Conservation (phyloP, 2,113 vertebrate genomes). For the Cebidichthys violaceus region DNA sequence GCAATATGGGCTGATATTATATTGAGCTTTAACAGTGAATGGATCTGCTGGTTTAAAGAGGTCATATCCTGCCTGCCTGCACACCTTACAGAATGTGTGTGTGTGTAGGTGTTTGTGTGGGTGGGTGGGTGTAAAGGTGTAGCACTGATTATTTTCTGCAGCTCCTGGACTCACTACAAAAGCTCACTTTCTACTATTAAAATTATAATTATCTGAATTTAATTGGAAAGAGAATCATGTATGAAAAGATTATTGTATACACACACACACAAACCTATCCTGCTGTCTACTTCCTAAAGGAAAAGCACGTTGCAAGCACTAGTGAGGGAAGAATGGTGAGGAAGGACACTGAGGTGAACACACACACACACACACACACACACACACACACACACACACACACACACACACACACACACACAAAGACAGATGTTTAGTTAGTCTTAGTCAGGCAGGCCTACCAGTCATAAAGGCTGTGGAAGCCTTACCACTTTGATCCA, state of each 20-base stretch:
- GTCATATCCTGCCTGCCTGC: slow-evolving; percentile 40
- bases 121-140: not conserved
- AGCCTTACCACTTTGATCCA: slow-evolving; percentile 97
- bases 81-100: not conserved
- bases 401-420: slow-evolving; percentile 28
- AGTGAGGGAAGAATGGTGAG: not conserved
- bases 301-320: slow-evolving; percentile 23
- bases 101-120: no score
- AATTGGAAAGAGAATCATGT: not conserved
- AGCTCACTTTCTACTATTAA: not conserved
- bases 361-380: slow-evolving; percentile 23
- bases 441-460: slow-evolving; percentile 77
- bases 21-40: slow-evolving; percentile 31
- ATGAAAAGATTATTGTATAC: not conserved
- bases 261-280: slow-evolving; percentile 19
- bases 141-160: not conserved
- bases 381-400: slow-evolving; percentile 15
- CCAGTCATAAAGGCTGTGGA: slow-evolving; percentile 78
- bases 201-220: not conserved
- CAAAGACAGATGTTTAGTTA: slow-evolving; percentile 56
- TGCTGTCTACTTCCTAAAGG: slow-evolving; percentile 37
- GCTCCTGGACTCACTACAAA: not conserved
- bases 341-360: slow-evolving; percentile 6
- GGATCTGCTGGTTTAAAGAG: slow-evolving; percentile 31
- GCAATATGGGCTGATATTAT: not conserved